phyloP scores from a whole-genome alignment of 2,888 invertebrate species.

The Oscheius sp. region DNA sequence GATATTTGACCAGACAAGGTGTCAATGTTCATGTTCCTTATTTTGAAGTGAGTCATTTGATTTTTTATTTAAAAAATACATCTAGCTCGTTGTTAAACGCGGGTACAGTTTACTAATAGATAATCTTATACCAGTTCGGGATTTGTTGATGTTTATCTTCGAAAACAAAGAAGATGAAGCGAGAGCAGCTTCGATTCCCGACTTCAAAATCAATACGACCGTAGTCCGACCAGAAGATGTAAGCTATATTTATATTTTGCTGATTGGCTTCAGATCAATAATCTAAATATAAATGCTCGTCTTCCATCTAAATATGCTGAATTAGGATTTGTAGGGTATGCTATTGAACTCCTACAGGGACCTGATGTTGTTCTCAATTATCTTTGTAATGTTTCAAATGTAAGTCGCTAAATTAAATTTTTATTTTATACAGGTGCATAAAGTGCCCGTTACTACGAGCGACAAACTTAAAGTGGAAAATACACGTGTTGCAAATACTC shows the following conservation, averaged over 20 bases:
- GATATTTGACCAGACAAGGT: too few species aligned
- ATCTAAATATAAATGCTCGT: not conserved
- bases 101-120: conserved; percentile 36
- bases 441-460: too few species aligned
- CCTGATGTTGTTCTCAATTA: conserved; percentile 41
- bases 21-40: conserved; percentile 50
- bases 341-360: conserved; percentile 44
- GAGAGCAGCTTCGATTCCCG: conserved; percentile 27
- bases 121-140: conserved; percentile 49
- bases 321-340: conserved; percentile 50
- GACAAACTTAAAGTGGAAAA: too few species aligned
- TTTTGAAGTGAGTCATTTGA: conserved; percentile 42
- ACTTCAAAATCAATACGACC: conserved; percentile 46
- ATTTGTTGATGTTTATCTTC: conserved; percentile 60
- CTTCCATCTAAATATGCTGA: not conserved
- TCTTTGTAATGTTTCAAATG: conserved; percentile 33
- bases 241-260: not conserved
- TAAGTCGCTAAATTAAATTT: too few species aligned
- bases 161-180: conserved; percentile 53
- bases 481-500: too few species aligned
- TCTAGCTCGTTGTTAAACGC: conserved; percentile 2
- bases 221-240: conserved; percentile 34
- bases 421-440: too few species aligned
- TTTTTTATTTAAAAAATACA: not conserved
- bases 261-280: not conserved